These are phyloP conservation scores for Chlamydotis undulata DNA, from an alignment of 2,113 vertebrate species.

Conservation along the genomic window DNA sequence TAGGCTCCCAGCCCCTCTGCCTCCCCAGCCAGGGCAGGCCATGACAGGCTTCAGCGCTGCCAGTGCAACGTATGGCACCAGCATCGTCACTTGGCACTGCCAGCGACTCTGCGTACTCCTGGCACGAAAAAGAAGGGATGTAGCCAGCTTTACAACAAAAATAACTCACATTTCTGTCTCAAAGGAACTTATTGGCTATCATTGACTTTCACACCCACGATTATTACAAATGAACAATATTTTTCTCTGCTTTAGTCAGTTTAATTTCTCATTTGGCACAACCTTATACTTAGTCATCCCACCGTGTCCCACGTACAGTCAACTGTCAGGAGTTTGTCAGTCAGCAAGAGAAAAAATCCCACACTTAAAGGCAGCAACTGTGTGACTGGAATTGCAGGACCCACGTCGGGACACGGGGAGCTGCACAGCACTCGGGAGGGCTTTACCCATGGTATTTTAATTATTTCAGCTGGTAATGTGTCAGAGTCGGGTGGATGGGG, in stretches of 20 bases:
- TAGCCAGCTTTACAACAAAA: neutral
- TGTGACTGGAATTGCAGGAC: neutral
- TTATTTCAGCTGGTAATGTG: neutral
- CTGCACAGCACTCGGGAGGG: rapidly evolving
- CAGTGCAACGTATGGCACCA: neutral
- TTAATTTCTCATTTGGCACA: neutral
- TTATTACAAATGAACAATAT: neutral
- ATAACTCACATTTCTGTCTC: neutral
- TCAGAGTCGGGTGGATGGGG: neutral
- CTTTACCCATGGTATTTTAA: rapidly evolving
- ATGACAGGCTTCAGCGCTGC: rapidly evolving
- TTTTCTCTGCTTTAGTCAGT: neutral
- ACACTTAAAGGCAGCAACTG: neutral
- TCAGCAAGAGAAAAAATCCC: neutral
- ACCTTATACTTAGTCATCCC: neutral
- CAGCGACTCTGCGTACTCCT: neutral
- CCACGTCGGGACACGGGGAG: neutral
- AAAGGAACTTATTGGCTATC: neutral
- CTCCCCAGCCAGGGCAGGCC: neutral
- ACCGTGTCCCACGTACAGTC: rapidly evolving
- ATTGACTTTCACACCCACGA: neutral
- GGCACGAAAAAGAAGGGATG: neutral
- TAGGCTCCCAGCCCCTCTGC: neutral
- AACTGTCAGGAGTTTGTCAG: neutral
- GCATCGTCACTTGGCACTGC: neutral